These are phyloP conservation scores for Drosophila anomelani DNA, from an alignment of 2,888 invertebrate species.

Conservation along the genomic window DNA sequence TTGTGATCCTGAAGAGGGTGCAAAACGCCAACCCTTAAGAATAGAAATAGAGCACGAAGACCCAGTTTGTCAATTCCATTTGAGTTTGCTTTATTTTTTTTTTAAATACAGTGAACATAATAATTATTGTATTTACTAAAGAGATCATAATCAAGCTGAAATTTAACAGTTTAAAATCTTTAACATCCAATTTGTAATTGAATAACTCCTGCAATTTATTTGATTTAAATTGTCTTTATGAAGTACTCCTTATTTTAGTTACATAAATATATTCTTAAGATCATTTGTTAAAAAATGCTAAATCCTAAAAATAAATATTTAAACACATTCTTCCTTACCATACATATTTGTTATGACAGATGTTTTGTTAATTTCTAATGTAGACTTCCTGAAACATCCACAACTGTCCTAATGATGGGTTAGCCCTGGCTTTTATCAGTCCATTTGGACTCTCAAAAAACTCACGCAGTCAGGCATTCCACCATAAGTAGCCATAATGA, in stretches of 20 bases:
- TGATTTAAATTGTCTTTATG: no score
- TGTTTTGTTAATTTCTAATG: not conserved
- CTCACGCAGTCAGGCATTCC: constrained; percentile 25
- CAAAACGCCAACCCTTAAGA: constrained; percentile 57
- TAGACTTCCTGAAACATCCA: constrained; percentile 45
- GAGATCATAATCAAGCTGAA: not conserved
- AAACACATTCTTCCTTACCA: not conserved
- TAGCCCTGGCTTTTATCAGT: constrained; percentile 63
- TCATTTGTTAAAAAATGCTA: not conserved
- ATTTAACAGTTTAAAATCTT: not conserved
- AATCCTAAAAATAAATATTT: not conserved
- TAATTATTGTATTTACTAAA: no score
- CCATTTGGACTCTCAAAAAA: constrained; percentile 49
- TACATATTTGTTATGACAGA: not conserved
- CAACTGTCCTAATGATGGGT: constrained; percentile 76
- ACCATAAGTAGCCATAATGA: constrained; percentile 45
- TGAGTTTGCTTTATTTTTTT: constrained; percentile 37
- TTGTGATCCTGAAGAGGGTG: constrained; percentile 64
- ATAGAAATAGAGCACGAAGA: constrained; percentile 47
- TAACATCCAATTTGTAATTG: not conserved
- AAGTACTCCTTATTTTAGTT: no score
- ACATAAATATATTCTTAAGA: not conserved
- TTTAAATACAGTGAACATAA: not conserved
- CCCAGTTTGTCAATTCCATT: constrained; percentile 44
- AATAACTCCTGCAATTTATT: not conserved